Evolutionary conservation across 2,888 invertebrate species (phyloP).

Genomic region (Hartigia nigra): DNA sequence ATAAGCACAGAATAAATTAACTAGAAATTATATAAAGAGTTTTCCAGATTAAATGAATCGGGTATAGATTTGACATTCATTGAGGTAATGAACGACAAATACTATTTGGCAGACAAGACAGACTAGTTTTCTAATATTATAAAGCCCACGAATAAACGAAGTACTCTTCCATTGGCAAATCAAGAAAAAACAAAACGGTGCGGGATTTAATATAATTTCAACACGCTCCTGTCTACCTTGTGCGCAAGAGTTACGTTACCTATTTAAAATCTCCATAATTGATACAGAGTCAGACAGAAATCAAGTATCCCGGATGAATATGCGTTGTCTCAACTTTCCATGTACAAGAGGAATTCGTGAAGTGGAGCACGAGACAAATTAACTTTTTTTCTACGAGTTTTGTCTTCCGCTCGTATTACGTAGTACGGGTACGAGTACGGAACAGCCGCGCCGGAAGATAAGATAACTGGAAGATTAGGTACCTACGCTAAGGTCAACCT

Average conservation of each 20-base stretch:
- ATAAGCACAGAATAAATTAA: neutral
- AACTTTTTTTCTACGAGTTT: slow-evolving; percentile 34
- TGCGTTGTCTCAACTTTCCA: neutral
- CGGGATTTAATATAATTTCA: neutral
- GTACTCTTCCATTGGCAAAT: no score
- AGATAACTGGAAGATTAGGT: slow-evolving; percentile 44
- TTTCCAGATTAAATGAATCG: neutral
- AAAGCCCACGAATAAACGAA: no score
- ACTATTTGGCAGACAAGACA: neutral
- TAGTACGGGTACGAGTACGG: slow-evolving; percentile 33
- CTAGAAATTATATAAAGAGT: neutral
- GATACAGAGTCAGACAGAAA: neutral
- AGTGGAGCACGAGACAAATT: neutral
- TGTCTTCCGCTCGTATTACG: slow-evolving; percentile 54
- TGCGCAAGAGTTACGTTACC: neutral
- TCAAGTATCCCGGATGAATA: neutral
- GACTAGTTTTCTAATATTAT: neutral
- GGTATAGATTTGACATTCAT: neutral
- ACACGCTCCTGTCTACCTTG: neutral
- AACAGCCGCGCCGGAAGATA: slow-evolving; percentile 52
- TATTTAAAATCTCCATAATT: neutral
- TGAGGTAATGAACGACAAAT: neutral
- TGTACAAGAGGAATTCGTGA: neutral
- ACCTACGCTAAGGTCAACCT: slow-evolving; percentile 40
- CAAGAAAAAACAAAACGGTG: no score